These are phyloP conservation scores for Nannoperca obscura DNA, from an alignment of 2,797 vertebrate genomes.

Conservation along the genomic window DNA sequence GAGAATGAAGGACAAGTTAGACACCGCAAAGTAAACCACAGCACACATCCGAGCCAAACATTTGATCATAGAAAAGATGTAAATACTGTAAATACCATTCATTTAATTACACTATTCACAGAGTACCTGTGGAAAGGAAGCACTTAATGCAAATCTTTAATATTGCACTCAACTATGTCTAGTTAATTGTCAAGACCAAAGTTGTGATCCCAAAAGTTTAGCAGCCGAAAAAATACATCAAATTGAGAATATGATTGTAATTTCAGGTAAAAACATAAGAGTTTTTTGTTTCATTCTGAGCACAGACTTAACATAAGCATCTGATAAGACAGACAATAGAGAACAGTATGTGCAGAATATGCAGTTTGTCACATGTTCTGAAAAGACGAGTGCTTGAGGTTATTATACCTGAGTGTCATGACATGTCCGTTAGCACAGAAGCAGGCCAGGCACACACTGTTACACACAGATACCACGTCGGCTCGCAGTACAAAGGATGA, in stretches of 20 bases:
- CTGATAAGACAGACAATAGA: neutral
- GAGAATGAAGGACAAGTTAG: conserved; percentile 20
- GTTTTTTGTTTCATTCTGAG: neutral
- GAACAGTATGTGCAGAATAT: neutral
- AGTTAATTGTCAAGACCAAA: neutral
- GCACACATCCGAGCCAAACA: neutral
- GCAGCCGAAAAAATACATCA: neutral
- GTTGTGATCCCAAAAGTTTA: neutral
- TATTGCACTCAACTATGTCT: neutral
- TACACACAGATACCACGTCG: conserved; percentile 92
- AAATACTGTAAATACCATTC: neutral
- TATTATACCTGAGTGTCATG: conserved; percentile 94
- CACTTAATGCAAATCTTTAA: conserved; percentile 5
- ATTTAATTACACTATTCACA: neutral
- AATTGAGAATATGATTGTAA: neutral
- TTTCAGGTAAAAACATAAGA: neutral
- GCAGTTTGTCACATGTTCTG: neutral
- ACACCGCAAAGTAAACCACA: conserved; percentile 12
- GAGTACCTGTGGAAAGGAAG: neutral
- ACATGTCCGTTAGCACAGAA: conserved; percentile 98
- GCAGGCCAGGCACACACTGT: conserved; percentile 95
- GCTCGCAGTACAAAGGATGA: conserved; percentile 96
- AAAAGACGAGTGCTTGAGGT: neutral
- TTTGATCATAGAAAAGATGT: neutral
- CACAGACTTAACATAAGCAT: neutral